Evolutionary conservation across 2,888 invertebrate species (phyloP).

Genomic region (Drosophila mimetica): DNA sequence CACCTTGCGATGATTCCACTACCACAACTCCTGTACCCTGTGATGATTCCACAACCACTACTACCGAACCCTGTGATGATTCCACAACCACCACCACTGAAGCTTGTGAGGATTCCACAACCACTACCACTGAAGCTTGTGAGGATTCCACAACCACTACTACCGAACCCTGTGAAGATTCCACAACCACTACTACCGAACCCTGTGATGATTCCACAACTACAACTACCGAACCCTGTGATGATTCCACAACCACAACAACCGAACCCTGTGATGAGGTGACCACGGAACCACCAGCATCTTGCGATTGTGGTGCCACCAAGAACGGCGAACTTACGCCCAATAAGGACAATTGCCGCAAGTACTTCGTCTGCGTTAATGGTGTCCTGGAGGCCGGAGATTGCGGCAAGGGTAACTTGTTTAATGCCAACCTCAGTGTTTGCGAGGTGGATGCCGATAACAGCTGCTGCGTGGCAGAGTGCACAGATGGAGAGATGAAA

Average conservation of each 20-base stretch:
- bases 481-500: slow-evolving; percentile 8
- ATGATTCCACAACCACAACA: slow-evolving; percentile 10
- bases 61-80: slow-evolving; percentile 12
- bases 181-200: slow-evolving; percentile 4
- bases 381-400: slow-evolving; percentile 61
- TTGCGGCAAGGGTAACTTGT: slow-evolving; percentile 70
- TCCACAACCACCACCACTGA: slow-evolving; percentile 16
- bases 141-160: too few species aligned
- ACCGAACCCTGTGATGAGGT: slow-evolving; percentile 15
- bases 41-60: slow-evolving; percentile 5
- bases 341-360: slow-evolving; percentile 59
- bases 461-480: slow-evolving; percentile 44
- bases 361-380: slow-evolving; percentile 65
- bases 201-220: slow-evolving; percentile 13
- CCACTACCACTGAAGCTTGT: too few species aligned
- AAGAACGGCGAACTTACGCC: slow-evolving; percentile 59
- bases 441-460: slow-evolving; percentile 41
- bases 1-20: slow-evolving; percentile 11
- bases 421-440: slow-evolving; percentile 23
- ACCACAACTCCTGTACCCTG: slow-evolving; percentile 14
- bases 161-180: too few species aligned
- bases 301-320: slow-evolving; percentile 54
- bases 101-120: slow-evolving; percentile 14
- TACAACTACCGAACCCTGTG: slow-evolving; percentile 6
- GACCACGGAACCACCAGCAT: slow-evolving; percentile 30